Evolutionary conservation across 2,888 invertebrate genomes (phyloP), one percentile per base, ranked within the genome.

Genomic region (Torymus tubicola): DNA sequence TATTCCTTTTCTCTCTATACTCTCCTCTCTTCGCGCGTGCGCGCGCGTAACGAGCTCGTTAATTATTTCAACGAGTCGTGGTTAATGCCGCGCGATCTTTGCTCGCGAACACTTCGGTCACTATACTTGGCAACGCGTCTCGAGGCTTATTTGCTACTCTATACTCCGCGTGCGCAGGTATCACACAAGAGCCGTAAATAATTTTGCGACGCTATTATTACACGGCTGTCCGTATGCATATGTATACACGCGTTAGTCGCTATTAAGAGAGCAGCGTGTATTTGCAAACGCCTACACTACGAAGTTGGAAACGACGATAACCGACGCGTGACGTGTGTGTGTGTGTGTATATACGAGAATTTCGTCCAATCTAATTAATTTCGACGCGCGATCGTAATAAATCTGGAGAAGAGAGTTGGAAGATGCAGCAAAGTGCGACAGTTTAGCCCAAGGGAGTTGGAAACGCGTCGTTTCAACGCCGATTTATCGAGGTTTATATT

Each of bases 51-150:
- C 87, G 89, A 86, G 85, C 87, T 89, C 88, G 87, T 89, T 90
- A 89, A 90, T 90, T 89, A 89, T 88, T 88, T 88, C 87, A 89
- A 89, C 88, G 88, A 88, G 88, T 86, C 86, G 87, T 86, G 86
- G 86, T 86, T 89, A 88, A 89, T 42, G 42, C 42, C 42, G 84
- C 64, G 50, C 42, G 74, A 52, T 71, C 50, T 57, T 64, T 78
- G 71, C 72, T 85, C 86, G 87, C 84, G 83, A 87, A 68, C 57
- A 18, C 57, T 8, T 13, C 13, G 50, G 42, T 42, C 42, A 42
- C 42, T 42, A 42, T 42, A 42, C 42, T 42, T 42, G 42, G 42
- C 42, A 42, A 1, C 8, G 42, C 42, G 8, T 42, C 42, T 5
- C 8, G 42, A 8, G 42, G 42, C 5, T 42, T 42, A 42, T 42